Evolutionary conservation across 2,888 invertebrate genomes (phyloP), one percentile per base, ranked within the genome.

Genomic region (Harpagoxenus sublaevis): DNA sequence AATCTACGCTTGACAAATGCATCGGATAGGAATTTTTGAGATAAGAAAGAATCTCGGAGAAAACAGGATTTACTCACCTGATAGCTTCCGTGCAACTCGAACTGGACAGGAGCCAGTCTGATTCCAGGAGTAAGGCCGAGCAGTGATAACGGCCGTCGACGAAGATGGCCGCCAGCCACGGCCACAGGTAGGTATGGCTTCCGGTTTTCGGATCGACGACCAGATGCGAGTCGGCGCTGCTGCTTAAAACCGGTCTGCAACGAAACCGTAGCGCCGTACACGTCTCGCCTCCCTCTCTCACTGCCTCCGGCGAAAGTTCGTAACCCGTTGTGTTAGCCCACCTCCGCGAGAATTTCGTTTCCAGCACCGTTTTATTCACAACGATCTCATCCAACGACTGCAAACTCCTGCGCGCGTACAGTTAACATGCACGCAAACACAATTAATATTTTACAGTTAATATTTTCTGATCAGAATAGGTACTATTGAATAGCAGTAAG

Each of bases 161-260:
- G 94, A 96, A 97, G 75, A 98, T 95, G 90, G 97, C 97, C 0
- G 97, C 97, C 91, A 97, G 95, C 98, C 98, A 98, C 0, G 98
- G 97, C 96, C 97, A 97, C 84, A 95, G 90, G 89, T 95, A 95
- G 45, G 94, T 91, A 48, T 93, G 57, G 57, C 85, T 88, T 45
- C 88, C 86, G 31, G 88, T 90, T 15, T 53, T 85, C 12, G 87
- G 86, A 71, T 88, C 87, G n/a, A 89, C 66, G 3, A 86, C 42
- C 63, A 91, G 78, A 35, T 92, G 83, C 39, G 84, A 70, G 39
- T 84, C 79, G 31, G 85, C 63, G 23, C 84, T 86, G 55, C 83
- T 75, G 73, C 81, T 86, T 12, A 93, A 82, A 85, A 90, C 90
- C 31, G 92, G 89, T 85, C 91, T 90, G 86, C 94, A 94, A 10